Percentiles rank a stretch among this genome's conserved stretches.
Conservation (phyloP, 2,113 vertebrate genomes). For the Thymallus thymallus region DNA sequence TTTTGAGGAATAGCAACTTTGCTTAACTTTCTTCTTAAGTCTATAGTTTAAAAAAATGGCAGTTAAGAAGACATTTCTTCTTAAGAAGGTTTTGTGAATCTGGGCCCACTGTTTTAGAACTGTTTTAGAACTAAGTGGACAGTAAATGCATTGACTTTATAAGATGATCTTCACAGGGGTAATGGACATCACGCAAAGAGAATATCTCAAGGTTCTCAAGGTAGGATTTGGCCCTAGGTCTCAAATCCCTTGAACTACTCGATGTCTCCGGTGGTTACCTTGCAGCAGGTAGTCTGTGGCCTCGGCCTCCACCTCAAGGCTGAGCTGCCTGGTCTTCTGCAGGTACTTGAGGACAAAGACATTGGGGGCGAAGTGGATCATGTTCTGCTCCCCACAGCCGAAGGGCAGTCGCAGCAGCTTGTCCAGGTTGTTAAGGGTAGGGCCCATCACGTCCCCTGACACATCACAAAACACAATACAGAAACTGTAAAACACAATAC, state of each 20-base stretch:
- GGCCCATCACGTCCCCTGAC: conserved; percentile 92
- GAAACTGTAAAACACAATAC: neutral
- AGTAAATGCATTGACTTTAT: no score
- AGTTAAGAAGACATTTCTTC: no score
- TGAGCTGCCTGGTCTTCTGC: conserved; percentile 89
- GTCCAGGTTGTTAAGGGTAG: conserved; percentile 87
- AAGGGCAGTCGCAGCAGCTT: conserved; percentile 86
- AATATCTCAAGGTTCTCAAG: no score
- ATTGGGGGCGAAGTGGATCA: conserved; percentile 95
- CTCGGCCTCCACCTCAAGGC: conserved; percentile 82
- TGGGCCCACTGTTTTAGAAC: no score
- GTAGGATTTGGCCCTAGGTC: no score
- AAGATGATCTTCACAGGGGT: no score
- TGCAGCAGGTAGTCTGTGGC: conserved; percentile 85
- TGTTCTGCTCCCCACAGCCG: conserved; percentile 94
- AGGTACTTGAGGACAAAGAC: conserved; percentile 93
- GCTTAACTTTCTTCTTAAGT: no score
- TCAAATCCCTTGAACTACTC: no score
- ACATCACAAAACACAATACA: neutral
- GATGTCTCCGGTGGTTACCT: conserved; percentile 40
- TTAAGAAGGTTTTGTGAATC: neutral
- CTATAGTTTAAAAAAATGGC: no score
- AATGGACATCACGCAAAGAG: no score
- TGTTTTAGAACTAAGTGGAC: no score
- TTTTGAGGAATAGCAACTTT: no score